Evolutionary conservation across 53 echinoderm and acorn worm species (phyloP).

Genomic region (Henricia sp.): DNA sequence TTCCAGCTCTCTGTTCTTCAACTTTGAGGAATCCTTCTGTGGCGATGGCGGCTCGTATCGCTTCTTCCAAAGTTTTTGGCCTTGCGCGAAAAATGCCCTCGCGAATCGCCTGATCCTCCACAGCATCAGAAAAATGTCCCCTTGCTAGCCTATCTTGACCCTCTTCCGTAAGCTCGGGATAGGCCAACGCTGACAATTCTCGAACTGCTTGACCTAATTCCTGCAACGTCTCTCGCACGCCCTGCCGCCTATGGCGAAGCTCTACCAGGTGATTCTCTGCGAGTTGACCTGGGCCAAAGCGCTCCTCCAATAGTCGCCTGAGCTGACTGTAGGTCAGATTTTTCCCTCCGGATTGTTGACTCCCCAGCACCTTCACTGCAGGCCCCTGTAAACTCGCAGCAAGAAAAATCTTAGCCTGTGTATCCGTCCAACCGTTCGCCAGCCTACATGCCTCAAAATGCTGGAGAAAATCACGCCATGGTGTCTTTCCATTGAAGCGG

Average conservation of each 20-base stretch:
- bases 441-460: conserved; percentile 56
- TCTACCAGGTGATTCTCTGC: conserved; percentile 7
- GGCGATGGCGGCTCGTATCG: no score
- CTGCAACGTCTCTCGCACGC: no score
- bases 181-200: neutral
- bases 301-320: neutral
- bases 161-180: neutral
- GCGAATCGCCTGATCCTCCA: conserved; percentile 30
- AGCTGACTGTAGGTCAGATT: neutral
- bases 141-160: conserved; percentile 41
- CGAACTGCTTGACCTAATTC: neutral
- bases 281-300: conserved; percentile 18
- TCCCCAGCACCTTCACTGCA: conserved; percentile 39
- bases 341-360: neutral
- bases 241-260: conserved; percentile 1
- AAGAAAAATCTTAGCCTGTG: conserved; percentile 30
- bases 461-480: conserved; percentile 32
- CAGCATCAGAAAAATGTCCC: conserved; percentile 50
- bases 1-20: neutral
- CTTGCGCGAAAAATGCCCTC: no score
- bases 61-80: no score
- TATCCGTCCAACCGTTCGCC: conserved; percentile 54
- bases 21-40: neutral
- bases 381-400: conserved; percentile 48
- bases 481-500: conserved; percentile 48